A percentile compares a stretch with the other conserved stretches of the same genome.
These are phyloP conservation scores for Talpa occidentalis DNA, from an alignment of 2,113 vertebrate species.

Conservation along the genomic window DNA sequence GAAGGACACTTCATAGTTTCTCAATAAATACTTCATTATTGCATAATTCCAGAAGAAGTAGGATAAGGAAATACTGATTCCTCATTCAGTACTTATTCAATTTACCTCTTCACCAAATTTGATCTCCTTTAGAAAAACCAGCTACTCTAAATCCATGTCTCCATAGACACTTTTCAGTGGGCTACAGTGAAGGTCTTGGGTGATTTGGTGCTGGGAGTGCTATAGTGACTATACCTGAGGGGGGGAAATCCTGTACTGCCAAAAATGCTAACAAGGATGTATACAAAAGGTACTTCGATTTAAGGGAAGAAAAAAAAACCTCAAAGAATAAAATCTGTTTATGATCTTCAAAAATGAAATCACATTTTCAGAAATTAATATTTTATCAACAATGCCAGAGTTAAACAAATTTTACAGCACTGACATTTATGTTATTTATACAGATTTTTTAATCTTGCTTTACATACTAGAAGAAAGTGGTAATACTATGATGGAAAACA, in stretches of 20 bases:
- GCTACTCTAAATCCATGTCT: no score
- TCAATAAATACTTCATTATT: not conserved
- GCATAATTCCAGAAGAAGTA: not conserved
- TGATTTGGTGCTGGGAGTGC: no score
- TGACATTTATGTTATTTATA: constrained; percentile 7
- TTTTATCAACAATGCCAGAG: not conserved
- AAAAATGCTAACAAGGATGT: no score
- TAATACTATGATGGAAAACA: not conserved
- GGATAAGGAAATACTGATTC: not conserved
- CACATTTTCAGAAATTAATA: not conserved
- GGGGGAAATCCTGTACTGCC: no score
- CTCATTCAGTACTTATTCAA: not conserved
- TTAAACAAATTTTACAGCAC: not conserved
- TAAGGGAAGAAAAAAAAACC: no score
- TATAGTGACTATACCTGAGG: no score
- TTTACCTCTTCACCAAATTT: not conserved
- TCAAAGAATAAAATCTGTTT: no score
- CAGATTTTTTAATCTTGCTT: constrained; percentile 23
- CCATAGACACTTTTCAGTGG: no score
- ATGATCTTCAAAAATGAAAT: not conserved
- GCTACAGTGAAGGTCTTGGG: no score
- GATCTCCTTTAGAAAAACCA: not conserved
- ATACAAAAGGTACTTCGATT: no score
- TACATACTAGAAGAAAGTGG: constrained; percentile 44
- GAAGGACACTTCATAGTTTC: not conserved